phyloP scores from a whole-genome alignment of 2,888 invertebrate genomes.

The Sisyra terminalis region DNA sequence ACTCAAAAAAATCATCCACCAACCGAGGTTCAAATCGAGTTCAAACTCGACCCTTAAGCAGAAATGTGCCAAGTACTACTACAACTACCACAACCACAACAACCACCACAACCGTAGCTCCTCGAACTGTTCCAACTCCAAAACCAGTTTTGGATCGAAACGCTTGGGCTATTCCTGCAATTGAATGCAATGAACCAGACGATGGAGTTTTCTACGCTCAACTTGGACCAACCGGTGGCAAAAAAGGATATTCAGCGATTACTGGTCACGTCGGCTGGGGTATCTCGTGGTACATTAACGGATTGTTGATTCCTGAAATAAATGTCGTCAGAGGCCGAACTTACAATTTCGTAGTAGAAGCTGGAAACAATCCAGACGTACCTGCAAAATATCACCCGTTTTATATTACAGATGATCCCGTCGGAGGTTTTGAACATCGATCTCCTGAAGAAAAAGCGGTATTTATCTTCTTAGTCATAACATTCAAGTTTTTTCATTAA shows the following conservation, averaged over 20 bases:
- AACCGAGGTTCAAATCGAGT: neutral
- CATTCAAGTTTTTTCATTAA: too few relatives aligned
- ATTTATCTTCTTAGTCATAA: too few relatives aligned
- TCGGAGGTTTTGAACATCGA: slow-evolving; percentile 81
- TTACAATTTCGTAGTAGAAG: slow-evolving; percentile 80
- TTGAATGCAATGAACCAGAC: slow-evolving; percentile 77
- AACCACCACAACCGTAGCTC: slow-evolving; percentile 12
- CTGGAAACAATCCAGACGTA: slow-evolving; percentile 58
- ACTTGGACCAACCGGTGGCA: slow-evolving; percentile 85
- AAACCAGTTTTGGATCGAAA: slow-evolving; percentile 38
- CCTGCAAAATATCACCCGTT: slow-evolving; percentile 84
- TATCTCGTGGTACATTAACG: slow-evolving; percentile 88
- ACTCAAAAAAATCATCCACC: slow-evolving; percentile 6
- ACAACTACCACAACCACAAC: neutral
- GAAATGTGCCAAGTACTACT: neutral
- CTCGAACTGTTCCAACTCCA: slow-evolving; percentile 36
- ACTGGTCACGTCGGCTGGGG: slow-evolving; percentile 91
- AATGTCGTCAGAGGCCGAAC: slow-evolving; percentile 73
- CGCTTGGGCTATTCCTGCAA: slow-evolving; percentile 78
- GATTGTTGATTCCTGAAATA: slow-evolving; percentile 79
- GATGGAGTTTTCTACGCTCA: slow-evolving; percentile 87
- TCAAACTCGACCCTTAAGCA: too few relatives aligned
- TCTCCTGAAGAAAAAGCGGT: slow-evolving; percentile 67
- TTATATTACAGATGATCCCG: slow-evolving; percentile 80
- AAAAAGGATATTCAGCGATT: slow-evolving; percentile 76